Evolutionary conservation across 1,140 invertebrate species (phyloP).

Genomic region (Apis cerana): DNA sequence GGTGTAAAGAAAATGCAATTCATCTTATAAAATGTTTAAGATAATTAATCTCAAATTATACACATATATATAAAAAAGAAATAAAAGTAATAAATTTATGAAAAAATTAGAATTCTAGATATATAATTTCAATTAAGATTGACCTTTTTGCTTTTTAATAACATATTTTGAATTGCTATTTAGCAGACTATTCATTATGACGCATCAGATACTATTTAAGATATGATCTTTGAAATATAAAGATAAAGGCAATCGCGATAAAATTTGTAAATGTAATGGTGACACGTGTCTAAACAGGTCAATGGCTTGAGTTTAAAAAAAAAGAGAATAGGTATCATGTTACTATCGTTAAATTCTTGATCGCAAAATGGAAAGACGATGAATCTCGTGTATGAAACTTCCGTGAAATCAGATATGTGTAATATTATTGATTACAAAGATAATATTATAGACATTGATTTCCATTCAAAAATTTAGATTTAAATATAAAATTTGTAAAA

Average conservation of each 20-base stretch:
- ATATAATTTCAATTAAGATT: neutral
- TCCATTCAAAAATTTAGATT: neutral
- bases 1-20: neutral
- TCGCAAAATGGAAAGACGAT: conserved; percentile 20
- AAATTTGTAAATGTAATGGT: conserved; percentile 21
- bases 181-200: neutral
- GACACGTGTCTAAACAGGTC: conserved; percentile 51
- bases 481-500: neutral
- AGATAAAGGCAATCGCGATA: neutral
- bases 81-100: neutral
- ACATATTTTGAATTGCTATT: neutral
- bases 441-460: neutral
- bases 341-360: conserved; percentile 28
- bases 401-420: conserved; percentile 38
- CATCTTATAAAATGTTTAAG: neutral
- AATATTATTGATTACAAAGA: conserved; percentile 22
- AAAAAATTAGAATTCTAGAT: neutral
- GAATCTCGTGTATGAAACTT: conserved; percentile 40
- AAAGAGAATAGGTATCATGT: conserved; percentile 39
- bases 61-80: neutral
- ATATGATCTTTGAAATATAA: neutral
- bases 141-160: conserved; percentile 28
- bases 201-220: neutral
- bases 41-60: neutral
- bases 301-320: conserved; percentile 25